phyloP scores from a whole-genome alignment of 1,140 invertebrate species.

The Aphelenchoides avenae region DNA sequence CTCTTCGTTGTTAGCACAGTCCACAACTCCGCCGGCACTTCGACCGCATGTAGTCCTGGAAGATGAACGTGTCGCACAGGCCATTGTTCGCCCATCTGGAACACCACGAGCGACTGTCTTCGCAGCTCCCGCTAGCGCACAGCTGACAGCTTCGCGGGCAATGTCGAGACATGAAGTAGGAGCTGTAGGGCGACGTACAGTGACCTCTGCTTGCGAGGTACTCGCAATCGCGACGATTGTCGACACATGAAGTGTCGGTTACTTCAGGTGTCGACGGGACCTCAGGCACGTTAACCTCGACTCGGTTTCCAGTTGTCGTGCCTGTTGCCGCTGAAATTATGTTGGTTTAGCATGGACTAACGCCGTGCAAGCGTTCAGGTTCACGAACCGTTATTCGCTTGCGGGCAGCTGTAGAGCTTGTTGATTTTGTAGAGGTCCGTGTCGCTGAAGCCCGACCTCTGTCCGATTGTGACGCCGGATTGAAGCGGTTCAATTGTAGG shows the following conservation, averaged over 20 bases:
- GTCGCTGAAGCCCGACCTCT: conserved; percentile 60
- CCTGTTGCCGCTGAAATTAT: conserved; percentile 2
- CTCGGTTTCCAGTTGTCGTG: not conserved
- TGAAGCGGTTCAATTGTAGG: conserved; percentile 60
- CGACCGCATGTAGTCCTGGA: conserved; percentile 44
- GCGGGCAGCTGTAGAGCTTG: conserved; percentile 61
- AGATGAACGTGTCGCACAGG: conserved; percentile 43
- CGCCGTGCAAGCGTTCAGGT: conserved; percentile 13
- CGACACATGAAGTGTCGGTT: conserved; percentile 18
- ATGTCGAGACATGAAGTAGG: conserved; percentile 45
- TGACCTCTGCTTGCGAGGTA: conserved; percentile 45
- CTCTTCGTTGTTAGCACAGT: too few relatives aligned
- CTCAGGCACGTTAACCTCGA: conserved; percentile 9
- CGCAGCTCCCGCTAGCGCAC: conserved; percentile 27
- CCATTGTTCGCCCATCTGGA: conserved; percentile 44
- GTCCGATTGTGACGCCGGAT: conserved; percentile 61
- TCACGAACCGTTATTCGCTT: conserved; percentile 12
- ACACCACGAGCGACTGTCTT: conserved; percentile 46
- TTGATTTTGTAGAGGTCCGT: conserved; percentile 63
- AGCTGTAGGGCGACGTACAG: conserved; percentile 39
- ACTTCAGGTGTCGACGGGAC: conserved; percentile 12
- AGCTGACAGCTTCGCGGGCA: conserved; percentile 40
- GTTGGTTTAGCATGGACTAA: conserved; percentile 9
- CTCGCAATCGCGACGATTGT: conserved; percentile 39
- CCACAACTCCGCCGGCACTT: conserved; percentile 47